These are phyloP conservation scores for Amphiduros pacificus DNA, from an alignment of 2,888 invertebrate species.

Conservation along the genomic window DNA sequence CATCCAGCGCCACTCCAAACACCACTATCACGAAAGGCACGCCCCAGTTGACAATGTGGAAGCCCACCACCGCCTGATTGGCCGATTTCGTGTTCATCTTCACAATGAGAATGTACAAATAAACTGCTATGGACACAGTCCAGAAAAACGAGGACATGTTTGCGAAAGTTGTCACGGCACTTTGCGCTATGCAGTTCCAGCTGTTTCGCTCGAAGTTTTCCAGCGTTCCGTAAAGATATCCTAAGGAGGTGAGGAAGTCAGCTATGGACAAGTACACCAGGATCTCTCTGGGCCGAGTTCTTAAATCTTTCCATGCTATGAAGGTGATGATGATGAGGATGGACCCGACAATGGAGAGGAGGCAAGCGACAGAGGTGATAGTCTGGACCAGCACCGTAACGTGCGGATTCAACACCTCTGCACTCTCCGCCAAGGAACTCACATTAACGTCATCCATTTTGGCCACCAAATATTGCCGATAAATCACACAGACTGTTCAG, in stretches of 20 bases:
- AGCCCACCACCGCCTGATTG: not conserved
- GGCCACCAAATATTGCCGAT: too few species aligned
- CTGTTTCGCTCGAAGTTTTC: not conserved
- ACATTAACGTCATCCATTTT: too few species aligned
- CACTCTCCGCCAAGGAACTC: too few species aligned
- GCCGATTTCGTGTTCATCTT: not conserved
- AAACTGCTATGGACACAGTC: not conserved
- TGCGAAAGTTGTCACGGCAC: not conserved
- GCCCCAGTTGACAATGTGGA: not conserved
- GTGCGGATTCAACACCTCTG: not conserved
- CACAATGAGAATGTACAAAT: not conserved
- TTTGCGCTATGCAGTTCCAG: not conserved
- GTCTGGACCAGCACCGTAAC: not conserved
- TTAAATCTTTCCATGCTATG: not conserved
- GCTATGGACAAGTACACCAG: not conserved
- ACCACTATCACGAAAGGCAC: not conserved
- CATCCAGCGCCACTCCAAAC: not conserved
- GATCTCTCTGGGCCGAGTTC: not conserved
- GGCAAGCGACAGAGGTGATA: not conserved
- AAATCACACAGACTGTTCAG: too few species aligned
- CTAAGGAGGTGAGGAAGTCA: not conserved
- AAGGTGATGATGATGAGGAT: not conserved
- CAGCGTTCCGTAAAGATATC: not conserved
- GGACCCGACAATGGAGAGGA: not conserved
- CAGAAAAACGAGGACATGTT: not conserved